phyloP scores from a whole-genome alignment of 2,888 invertebrate species.

The Pasiphila rectangulata region DNA sequence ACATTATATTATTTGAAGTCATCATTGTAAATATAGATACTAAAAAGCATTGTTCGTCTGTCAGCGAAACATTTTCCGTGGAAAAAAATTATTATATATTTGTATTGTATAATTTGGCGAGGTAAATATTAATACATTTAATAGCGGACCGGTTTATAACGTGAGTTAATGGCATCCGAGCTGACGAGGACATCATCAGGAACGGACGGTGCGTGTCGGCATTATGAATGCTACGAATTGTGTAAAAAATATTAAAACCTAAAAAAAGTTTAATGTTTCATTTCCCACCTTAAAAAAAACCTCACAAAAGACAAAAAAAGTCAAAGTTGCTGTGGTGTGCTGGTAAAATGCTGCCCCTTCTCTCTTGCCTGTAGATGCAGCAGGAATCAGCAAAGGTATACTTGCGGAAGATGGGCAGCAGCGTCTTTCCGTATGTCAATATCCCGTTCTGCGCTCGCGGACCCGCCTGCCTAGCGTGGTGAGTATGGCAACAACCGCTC shows the following conservation, averaged over 20 bases:
- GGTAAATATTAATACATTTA: constrained; percentile 38
- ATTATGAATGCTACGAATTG: constrained; percentile 82
- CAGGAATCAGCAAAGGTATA: no score
- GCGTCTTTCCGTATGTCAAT: no score
- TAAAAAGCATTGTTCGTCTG: constrained; percentile 61
- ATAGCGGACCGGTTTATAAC: constrained; percentile 61
- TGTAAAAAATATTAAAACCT: constrained; percentile 82
- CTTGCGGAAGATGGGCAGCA: no score
- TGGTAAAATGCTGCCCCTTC: no score
- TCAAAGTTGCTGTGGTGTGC: no score
- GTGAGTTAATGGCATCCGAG: constrained; percentile 37
- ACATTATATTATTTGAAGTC: constrained; percentile 78
- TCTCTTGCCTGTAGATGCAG: no score
- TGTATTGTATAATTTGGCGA: constrained; percentile 72
- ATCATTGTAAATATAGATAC: constrained; percentile 77
- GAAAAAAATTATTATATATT: constrained; percentile 69
- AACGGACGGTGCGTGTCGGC: constrained; percentile 68
- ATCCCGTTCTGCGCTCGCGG: no score
- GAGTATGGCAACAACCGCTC: no score
- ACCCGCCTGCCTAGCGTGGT: no score
- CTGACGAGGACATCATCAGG: constrained; percentile 57
- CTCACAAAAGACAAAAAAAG: no score
- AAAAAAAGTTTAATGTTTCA: constrained; percentile 72
- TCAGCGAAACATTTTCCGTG: constrained; percentile 60
- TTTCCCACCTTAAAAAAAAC: constrained; percentile 38